Base-by-base conservation (phyloP, 2,888 invertebrate genomes). In the Drosophila tripunctata region DNA sequence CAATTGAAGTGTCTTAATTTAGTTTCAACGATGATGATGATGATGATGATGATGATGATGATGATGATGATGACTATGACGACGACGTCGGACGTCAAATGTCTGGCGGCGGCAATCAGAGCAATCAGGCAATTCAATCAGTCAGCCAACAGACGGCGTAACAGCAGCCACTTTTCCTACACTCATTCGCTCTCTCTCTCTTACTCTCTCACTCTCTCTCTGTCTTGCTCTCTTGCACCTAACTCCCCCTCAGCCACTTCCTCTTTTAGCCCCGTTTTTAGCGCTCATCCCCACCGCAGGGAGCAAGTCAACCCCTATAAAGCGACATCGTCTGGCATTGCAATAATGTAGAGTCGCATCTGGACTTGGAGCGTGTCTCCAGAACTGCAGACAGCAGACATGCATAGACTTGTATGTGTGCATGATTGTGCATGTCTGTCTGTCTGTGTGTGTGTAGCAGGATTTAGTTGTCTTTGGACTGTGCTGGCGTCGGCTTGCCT, bases 121-220 rank as follows among this genome's bases (percentile, higher is more conserved):
- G 80, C 78, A 82, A 81, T 81, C 81, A 78, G 78, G 80, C 78
- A 78, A 83, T 81, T 81, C 80, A 80, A 83, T 81, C 83, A 83
- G 67, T 67, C 69, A 71, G 54, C 68, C 47, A 41, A 38, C 68
- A 60, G 67, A 71, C 62, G 51, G 38, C 52, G 21, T 40, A 48
- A 57, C 38, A 48, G 60, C 60, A 51, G 47, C 33, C 36, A 33
- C n/a, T 35, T 1, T 14, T 30, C 15, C 40, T 19, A 27, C 6
- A 27, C 5, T 10, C 10, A n/a, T 5, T 30, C 6, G 7, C 27
- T 2, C 15, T 12, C 19, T n/a, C 12, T 8, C 31, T 30, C 27
- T 10, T 2, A 8, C 10, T 8, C 5, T 24, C 5, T 6, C 27
- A 2, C 17, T 12, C 19, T 14, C 12, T 4, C 31, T 35, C n/a